These are phyloP conservation scores for Lamellibrachia luymesi DNA, from an alignment of 1,140 invertebrate species.

Conservation along the genomic window DNA sequence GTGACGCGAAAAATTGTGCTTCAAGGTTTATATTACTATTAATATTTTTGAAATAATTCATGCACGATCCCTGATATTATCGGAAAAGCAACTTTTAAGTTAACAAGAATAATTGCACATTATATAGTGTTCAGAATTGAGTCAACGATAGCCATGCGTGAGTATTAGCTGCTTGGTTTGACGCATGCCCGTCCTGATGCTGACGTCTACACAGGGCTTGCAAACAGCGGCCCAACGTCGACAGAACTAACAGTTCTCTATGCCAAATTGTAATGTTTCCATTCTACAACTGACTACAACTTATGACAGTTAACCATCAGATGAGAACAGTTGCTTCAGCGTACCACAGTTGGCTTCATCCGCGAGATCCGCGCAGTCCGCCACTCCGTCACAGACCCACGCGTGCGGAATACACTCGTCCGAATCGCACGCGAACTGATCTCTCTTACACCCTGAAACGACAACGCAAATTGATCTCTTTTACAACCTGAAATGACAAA, in stretches of 20 bases:
- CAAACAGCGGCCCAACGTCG: not conserved
- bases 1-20: too few species aligned
- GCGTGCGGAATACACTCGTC: conserved; percentile 80
- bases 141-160: too few species aligned
- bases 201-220: too few species aligned
- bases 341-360: conserved; percentile 73
- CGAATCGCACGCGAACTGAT: conserved; percentile 63
- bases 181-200: too few species aligned
- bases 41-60: not conserved
- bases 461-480: conserved; percentile 68
- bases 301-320: not conserved
- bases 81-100: not conserved
- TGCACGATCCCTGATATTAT: not conserved
- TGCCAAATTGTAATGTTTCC: too few species aligned
- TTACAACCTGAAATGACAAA: not conserved
- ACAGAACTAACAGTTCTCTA: not conserved
- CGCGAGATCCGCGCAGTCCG: conserved; percentile 90
- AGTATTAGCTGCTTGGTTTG: too few species aligned
- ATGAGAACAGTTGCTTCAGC: not conserved
- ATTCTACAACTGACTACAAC: too few species aligned
- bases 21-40: too few species aligned
- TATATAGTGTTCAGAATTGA: too few species aligned
- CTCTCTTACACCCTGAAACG: conserved; percentile 58
- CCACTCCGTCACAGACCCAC: conserved; percentile 93
- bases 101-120: too few species aligned